Percentiles rank a stretch among this genome's conserved stretches.
Evolutionary conservation across 2,113 vertebrate species (phyloP).

Genomic region (Dromaius novaehollandiae): DNA sequence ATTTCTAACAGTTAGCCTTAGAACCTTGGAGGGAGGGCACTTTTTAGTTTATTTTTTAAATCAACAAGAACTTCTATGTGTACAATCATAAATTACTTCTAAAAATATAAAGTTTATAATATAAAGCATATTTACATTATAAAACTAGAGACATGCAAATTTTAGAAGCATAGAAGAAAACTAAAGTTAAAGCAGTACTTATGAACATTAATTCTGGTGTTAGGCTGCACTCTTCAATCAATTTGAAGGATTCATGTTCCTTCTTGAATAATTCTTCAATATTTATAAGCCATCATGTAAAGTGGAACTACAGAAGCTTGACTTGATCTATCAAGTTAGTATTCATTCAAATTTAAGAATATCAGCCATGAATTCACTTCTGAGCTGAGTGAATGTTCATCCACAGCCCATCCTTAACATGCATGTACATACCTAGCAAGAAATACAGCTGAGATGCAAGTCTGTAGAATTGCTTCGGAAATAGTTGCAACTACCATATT

Average conservation of each 20-base stretch:
- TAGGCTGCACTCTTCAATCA: not conserved
- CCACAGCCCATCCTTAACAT: not conserved
- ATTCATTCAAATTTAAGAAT: not conserved
- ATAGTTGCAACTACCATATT: not conserved
- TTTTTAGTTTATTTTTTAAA: not conserved
- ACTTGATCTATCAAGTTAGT: not conserved
- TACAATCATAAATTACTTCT: not conserved
- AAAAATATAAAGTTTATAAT: not conserved
- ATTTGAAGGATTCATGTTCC: not conserved
- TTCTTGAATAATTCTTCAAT: not conserved
- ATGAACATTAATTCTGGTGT: not conserved
- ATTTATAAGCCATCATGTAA: not conserved
- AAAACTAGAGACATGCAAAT: not conserved
- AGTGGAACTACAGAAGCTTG: not conserved
- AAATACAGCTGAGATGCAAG: not conserved
- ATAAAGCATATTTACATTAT: not conserved
- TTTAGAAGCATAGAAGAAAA: not conserved
- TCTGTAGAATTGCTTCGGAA: not conserved
- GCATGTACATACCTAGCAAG: not conserved
- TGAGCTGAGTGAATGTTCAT: not conserved
- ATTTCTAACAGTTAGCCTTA: not conserved
- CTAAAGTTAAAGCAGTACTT: not conserved
- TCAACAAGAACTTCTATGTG: not conserved
- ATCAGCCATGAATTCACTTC: not conserved
- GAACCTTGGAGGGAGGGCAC: too few species aligned